These are phyloP conservation scores for Protobothrops mucrosquamatus DNA, from an alignment of 2,113 vertebrate species.

Conservation along the genomic window DNA sequence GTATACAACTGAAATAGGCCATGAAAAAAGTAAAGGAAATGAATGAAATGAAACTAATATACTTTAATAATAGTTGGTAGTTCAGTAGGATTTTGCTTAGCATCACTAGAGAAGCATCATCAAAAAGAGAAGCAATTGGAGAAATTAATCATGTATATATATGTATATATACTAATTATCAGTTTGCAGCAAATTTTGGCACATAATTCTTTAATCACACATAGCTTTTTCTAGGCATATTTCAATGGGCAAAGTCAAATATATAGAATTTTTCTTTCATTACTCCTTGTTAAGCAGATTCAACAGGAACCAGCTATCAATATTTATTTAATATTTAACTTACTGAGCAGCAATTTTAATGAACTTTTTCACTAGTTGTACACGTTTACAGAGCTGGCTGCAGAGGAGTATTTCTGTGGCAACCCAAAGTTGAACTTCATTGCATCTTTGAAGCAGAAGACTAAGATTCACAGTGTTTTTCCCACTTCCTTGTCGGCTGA, in stretches of 20 bases:
- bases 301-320: conserved; percentile 18
- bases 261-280: not conserved
- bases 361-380: conserved; percentile 97
- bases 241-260: not conserved
- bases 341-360: conserved; percentile 98
- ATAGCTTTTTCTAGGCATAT: not conserved
- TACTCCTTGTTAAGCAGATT: not conserved
- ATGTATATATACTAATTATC: not conserved
- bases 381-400: conserved; percentile 85
- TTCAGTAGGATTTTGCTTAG: not conserved
- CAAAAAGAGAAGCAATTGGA: not conserved
- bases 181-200: not conserved
- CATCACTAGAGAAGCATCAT: not conserved
- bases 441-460: conserved; percentile 90
- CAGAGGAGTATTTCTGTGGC: conserved; percentile 94
- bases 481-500: conserved; percentile 82
- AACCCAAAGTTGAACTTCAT: conserved; percentile 96
- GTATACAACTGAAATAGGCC: not conserved
- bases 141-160: not conserved
- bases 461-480: conserved; percentile 84
- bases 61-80: not conserved
- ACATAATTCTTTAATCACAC: not conserved
- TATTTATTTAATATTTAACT: conserved; percentile 57
- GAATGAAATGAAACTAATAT: not conserved
- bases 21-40: not conserved